Conservation (phyloP, 2,113 vertebrate genomes). For the Chloropsis hardwickii region DNA sequence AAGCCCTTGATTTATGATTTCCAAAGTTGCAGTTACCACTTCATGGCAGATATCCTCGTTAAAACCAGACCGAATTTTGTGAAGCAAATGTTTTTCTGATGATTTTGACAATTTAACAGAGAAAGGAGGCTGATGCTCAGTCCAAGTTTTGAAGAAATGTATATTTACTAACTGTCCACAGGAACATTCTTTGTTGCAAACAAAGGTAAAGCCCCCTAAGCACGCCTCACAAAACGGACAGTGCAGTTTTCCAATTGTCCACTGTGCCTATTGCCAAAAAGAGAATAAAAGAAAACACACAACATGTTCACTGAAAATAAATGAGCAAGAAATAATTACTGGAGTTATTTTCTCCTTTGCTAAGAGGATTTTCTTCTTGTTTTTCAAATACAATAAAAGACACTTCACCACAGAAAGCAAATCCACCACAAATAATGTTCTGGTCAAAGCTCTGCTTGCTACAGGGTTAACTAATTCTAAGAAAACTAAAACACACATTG, state of each 20-base stretch:
- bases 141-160: conserved; percentile 81
- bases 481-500: conserved; percentile 6
- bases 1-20: conserved; percentile 46
- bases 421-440: neutral
- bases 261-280: conserved; percentile 78
- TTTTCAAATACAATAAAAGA: conserved; percentile 28
- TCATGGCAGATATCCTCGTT: conserved; percentile 7
- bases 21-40: conserved; percentile 21
- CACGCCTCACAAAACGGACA: conserved; percentile 81
- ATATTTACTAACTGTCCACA: conserved; percentile 75
- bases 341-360: conserved; percentile 1
- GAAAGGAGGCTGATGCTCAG: conserved; percentile 72
- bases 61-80: conserved; percentile 40
- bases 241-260: conserved; percentile 81
- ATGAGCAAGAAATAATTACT: neutral
- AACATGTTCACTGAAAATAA: conserved; percentile 66
- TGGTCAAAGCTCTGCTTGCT: neutral
- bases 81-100: conserved; percentile 42
- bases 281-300: conserved; percentile 22
- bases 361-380: conserved; percentile 8
- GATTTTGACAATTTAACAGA: conserved; percentile 62
- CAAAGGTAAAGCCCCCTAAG: conserved; percentile 83
- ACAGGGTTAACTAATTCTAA: neutral
- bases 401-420: neutral
- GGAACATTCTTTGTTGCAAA: conserved; percentile 82